Conservation (phyloP, 2,113 vertebrate genomes). For the Emydocephalus ijimae region DNA sequence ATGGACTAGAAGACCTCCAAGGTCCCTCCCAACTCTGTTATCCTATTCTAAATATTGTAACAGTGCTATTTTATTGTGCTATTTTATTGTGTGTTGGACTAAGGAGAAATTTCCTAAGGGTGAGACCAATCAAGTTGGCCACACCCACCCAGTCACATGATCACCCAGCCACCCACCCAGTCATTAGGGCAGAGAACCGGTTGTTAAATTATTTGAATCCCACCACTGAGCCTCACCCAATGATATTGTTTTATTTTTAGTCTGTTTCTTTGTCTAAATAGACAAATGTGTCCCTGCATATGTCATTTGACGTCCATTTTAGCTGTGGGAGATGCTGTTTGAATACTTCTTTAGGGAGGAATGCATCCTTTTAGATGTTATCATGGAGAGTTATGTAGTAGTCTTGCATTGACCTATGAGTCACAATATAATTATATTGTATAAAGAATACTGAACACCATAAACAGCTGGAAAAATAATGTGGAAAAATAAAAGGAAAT, state of each 20-base stretch:
- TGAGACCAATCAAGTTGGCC: too few relatives aligned
- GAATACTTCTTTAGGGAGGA: neutral
- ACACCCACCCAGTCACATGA: too few relatives aligned
- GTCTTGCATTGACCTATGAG: neutral
- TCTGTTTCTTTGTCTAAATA: neutral
- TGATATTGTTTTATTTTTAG: neutral
- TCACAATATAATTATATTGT: rapidly evolving
- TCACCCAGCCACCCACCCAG: too few relatives aligned
- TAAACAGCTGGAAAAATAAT: neutral
- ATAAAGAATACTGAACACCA: neutral
- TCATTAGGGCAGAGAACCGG: too few relatives aligned
- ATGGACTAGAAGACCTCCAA: too few relatives aligned
- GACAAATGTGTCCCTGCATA: neutral
- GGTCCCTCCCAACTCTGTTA: too few relatives aligned
- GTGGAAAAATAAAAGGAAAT: neutral
- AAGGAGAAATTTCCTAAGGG: too few relatives aligned
- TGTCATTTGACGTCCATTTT: neutral
- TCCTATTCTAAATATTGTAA: too few relatives aligned
- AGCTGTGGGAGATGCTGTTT: neutral
- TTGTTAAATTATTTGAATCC: too few relatives aligned
- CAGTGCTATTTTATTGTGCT: too few relatives aligned
- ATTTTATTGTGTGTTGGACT: too few relatives aligned
- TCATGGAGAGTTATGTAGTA: neutral
- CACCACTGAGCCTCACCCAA: neutral
- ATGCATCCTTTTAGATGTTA: neutral